phyloP scores from a whole-genome alignment of 2,888 invertebrate species.

The Eupithecia subfuscata region DNA sequence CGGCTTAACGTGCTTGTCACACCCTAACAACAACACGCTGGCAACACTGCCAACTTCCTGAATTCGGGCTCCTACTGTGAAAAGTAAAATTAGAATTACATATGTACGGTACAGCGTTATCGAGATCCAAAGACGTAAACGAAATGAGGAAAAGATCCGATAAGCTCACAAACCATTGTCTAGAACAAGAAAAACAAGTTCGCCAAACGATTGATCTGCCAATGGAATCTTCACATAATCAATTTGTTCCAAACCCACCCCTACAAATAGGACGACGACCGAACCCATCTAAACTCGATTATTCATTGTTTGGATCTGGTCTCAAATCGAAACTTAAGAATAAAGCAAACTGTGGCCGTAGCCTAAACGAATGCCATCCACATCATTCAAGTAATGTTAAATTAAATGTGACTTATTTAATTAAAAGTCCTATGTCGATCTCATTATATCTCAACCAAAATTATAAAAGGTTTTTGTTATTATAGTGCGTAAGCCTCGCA shows the following conservation, averaged over 20 bases:
- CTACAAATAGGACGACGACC: constrained; percentile 32
- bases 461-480: no score
- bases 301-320: constrained; percentile 43
- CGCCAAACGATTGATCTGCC: constrained; percentile 24
- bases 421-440: no score
- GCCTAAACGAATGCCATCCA: constrained; percentile 6
- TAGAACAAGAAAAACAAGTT: constrained; percentile 9
- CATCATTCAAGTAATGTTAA: not conserved
- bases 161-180: constrained; percentile 1
- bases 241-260: constrained; percentile 17
- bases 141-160: constrained; percentile 6
- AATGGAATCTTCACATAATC: constrained; percentile 27
- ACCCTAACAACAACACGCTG: no score
- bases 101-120: not conserved
- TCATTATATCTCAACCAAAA: no score
- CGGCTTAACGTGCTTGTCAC: not conserved
- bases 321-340: constrained; percentile 46
- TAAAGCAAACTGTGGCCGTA: constrained; percentile 41
- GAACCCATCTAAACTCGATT: constrained; percentile 38
- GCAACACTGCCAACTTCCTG: not conserved
- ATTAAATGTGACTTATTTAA: not conserved
- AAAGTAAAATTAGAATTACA: not conserved
- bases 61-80: not conserved
- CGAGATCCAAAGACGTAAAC: not conserved
- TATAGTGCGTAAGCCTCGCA: no score